Evolutionary conservation across 2,797 vertebrate species (phyloP).

Genomic region (Percopsis omiscomaycus): DNA sequence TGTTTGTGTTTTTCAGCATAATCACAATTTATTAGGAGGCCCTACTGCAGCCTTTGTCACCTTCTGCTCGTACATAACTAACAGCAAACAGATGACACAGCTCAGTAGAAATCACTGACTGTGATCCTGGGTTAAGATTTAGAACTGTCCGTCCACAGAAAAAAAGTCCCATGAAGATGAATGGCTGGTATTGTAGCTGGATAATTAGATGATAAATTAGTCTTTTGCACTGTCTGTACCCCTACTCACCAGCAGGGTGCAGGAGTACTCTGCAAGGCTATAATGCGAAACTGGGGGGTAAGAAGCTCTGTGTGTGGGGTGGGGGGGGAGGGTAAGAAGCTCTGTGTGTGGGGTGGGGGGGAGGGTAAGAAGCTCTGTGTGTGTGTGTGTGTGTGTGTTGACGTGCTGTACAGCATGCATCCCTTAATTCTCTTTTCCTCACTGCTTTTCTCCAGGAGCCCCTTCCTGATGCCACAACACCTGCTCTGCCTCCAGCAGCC

Average conservation of each 20-base stretch:
- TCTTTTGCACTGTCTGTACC: conserved; percentile 16
- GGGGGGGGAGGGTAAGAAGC: conserved; percentile 3
- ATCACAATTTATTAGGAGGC: conserved; percentile 32
- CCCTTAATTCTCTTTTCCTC: conserved; percentile 8
- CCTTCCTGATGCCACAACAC: conserved; percentile 50
- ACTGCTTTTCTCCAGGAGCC: conserved; percentile 64
- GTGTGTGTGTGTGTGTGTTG: conserved; percentile 8
- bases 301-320: background rate
- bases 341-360: background rate
- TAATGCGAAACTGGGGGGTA: conserved; percentile 21
- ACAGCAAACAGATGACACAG: conserved; percentile 49
- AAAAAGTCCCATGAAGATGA: conserved; percentile 32
- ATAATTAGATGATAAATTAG: conserved; percentile 62
- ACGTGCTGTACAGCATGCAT: conserved; percentile 10
- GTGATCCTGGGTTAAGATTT: conserved; percentile 32
- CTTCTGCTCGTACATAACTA: conserved; percentile 38
- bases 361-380: conserved; percentile 7
- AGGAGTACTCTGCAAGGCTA: conserved; percentile 53
- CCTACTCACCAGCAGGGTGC: conserved; percentile 67
- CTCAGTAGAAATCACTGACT: conserved; percentile 7
- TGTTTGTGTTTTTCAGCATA: conserved; percentile 16
- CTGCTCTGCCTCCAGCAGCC: conserved; percentile 47
- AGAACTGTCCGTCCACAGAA: conserved; percentile 27
- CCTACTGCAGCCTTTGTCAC: conserved; percentile 27
- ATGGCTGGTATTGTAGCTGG: conserved; percentile 35